Evolutionary conservation across 1,140 invertebrate species (phyloP).

Genomic region (Leptestheria dahalacensis): DNA sequence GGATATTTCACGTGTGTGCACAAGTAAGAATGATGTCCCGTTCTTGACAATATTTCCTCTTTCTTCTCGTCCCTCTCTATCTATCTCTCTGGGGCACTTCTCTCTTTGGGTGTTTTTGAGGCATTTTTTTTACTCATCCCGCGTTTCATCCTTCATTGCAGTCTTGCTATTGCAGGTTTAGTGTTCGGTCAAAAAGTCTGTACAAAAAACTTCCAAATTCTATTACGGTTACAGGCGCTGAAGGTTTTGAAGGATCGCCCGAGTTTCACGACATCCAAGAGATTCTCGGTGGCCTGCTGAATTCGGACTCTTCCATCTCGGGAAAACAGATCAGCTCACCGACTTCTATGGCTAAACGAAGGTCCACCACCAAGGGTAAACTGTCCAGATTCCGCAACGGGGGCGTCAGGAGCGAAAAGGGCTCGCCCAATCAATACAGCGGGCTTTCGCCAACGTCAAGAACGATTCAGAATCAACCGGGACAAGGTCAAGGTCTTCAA

Average conservation of each 20-base stretch:
- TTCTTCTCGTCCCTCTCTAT: too few relatives aligned
- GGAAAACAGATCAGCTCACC: background rate
- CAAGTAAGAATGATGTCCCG: too few relatives aligned
- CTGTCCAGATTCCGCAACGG: background rate
- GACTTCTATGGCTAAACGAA: background rate
- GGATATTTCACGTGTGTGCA: too few relatives aligned
- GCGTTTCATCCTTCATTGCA: too few relatives aligned
- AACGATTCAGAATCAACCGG: constrained; percentile 2
- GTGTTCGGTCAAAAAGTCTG: too few relatives aligned
- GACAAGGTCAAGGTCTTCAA: background rate
- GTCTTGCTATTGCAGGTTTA: too few relatives aligned
- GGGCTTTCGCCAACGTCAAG: too few relatives aligned
- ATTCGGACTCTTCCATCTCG: background rate
- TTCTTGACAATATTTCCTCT: too few relatives aligned
- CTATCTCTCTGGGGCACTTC: too few relatives aligned
- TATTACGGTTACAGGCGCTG: background rate
- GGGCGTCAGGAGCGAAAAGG: background rate
- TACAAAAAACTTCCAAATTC: too few relatives aligned
- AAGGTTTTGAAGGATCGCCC: background rate
- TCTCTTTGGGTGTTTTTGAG: too few relatives aligned
- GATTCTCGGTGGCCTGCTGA: background rate
- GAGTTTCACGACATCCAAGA: background rate
- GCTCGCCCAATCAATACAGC: background rate
- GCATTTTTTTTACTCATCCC: too few relatives aligned
- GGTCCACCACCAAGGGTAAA: background rate